Percentiles rank a stretch among this genome's conserved stretches.
Evolutionary conservation across 2,888 invertebrate genomes (phyloP).

Genomic region (Eudasyphora cyanicolor): DNA sequence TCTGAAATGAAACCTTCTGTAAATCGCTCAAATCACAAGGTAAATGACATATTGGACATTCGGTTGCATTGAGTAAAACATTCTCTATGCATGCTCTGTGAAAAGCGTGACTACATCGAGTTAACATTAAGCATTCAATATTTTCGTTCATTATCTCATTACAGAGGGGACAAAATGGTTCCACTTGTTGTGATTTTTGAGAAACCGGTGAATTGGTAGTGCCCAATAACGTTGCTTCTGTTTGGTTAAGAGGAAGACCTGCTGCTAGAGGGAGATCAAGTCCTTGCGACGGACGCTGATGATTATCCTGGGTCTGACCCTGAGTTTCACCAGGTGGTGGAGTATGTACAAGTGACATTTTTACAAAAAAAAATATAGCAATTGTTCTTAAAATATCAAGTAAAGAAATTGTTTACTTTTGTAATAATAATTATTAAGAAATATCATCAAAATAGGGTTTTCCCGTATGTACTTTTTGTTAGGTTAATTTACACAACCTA

Average conservation of each 20-base stretch:
- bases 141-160: background rate
- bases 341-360: background rate
- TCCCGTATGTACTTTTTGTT: background rate
- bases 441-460: background rate
- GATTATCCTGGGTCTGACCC: background rate
- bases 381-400: background rate
- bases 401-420: background rate
- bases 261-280: too few relatives aligned
- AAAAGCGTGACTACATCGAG: conserved; percentile 3
- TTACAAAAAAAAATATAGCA: too few relatives aligned
- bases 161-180: background rate
- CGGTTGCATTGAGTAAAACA: background rate
- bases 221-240: too few relatives aligned
- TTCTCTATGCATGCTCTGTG: conserved; percentile 30
- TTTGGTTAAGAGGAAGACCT: too few relatives aligned
- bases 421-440: background rate
- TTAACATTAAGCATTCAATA: background rate
- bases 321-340: background rate
- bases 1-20: background rate
- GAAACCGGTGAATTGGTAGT: background rate
- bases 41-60: background rate
- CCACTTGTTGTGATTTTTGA: background rate
- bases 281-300: background rate
- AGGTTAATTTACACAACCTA: background rate
- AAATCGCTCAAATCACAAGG: conserved; percentile 21